Evolutionary conservation across 1,140 invertebrate genomes (phyloP).

Genomic region (Nebria ingens): DNA sequence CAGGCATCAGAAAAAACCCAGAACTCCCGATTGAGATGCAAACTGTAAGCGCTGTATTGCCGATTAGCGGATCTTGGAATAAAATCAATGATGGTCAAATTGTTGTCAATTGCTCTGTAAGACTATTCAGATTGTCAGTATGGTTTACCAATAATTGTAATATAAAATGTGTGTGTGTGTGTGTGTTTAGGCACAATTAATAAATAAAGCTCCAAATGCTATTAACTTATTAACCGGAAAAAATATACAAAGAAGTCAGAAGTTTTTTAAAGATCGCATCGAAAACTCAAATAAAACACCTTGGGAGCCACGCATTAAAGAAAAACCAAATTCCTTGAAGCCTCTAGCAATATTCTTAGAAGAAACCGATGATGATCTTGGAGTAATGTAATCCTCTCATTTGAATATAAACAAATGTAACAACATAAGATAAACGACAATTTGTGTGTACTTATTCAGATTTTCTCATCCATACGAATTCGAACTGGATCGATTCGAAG

Average conservation of each 20-base stretch:
- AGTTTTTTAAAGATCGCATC: slow-evolving; percentile 74
- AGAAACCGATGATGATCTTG: slow-evolving; percentile 41
- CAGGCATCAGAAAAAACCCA: slow-evolving; percentile 49
- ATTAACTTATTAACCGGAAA: slow-evolving; percentile 58
- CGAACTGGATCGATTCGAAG: slow-evolving; percentile 66
- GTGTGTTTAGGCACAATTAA: neutral
- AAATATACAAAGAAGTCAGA: slow-evolving; percentile 72
- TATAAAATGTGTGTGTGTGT: slow-evolving; percentile 20
- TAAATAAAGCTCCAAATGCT: slow-evolving; percentile 15
- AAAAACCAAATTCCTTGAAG: slow-evolving; percentile 82
- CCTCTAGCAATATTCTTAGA: slow-evolving; percentile 64
- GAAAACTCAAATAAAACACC: slow-evolving; percentile 68
- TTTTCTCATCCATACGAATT: slow-evolving; percentile 83
- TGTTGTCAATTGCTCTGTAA: slow-evolving; percentile 18
- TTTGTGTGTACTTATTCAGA: slow-evolving; percentile 32
- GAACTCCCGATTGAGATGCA: slow-evolving; percentile 38
- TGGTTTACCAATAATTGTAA: no score
- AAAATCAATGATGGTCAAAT: slow-evolving; percentile 31
- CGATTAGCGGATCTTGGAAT: slow-evolving; percentile 32
- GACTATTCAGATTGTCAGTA: neutral
- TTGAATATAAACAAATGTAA: neutral
- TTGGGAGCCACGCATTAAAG: slow-evolving; percentile 72
- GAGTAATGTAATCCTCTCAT: slow-evolving; percentile 24
- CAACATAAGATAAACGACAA: no score
- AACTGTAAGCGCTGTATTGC: slow-evolving; percentile 27